Evolutionary conservation across 2,888 invertebrate genomes (phyloP), one percentile per base, ranked within the genome.

Genomic region (Leptodirus hochenwartii): DNA sequence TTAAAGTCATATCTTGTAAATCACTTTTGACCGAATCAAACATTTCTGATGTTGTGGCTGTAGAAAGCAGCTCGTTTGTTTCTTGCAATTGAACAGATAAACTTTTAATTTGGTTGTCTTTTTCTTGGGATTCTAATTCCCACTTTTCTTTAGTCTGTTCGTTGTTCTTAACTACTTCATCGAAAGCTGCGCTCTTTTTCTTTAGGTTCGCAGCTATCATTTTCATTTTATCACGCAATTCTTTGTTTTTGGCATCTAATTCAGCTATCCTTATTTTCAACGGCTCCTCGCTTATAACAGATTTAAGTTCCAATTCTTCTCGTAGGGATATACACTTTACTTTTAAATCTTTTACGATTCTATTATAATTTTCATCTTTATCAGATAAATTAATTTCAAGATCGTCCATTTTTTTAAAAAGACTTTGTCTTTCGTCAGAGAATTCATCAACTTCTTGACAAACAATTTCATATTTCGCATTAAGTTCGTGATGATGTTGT

Each of bases 161-260:
- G 30, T 45, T 56, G 40, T 61, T 68, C 25, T 51, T 48, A 53
- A 80, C 74, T 17, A 78, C 50, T 37, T 80, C 75, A 17, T 64
- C 58, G 40, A 69, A 72, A 37, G 69, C 61, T 1, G 59, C 47
- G 1, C 66, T 61, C 45, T 78, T 80, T 47, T 77, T 80, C 49
- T 80, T 82, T 6, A 81, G 58, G 44, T 68, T 76, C 0, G 73
- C 64, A 1, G 78, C 81, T 43, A 76, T 68, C 44, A 80, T 80
- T 45, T 80, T 82, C 45, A 80, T 61, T 51, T 79, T 81, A 32
- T 80, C 79, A 30, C 75, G 50, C 36, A 77, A 66, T 29, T 74
- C 70, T 42, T 69, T 73, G 38, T 70, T 68, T 45, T 73, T 76
- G 5, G 47, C 55, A 43, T 74, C 71, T 2, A 70, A 49, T 39